A percentile compares a stretch with the other conserved stretches of the same genome.
Conservation (phyloP, 2,113 vertebrate genomes). For the Osmerus mordax region DNA sequence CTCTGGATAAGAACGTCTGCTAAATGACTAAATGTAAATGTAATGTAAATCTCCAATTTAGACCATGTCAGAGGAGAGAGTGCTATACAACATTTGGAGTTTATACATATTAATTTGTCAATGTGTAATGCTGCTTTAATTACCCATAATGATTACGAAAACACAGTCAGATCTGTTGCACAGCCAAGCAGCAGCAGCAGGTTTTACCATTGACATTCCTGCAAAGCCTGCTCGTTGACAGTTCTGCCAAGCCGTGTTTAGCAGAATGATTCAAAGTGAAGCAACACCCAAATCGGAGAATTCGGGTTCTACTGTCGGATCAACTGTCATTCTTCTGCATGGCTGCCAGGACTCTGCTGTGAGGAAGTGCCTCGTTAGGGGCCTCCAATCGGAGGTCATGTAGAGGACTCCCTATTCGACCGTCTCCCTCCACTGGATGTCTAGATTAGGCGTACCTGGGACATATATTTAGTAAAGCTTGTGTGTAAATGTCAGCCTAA, state of each 20-base stretch:
- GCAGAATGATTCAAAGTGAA: constrained; percentile 27
- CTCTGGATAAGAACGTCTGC: no score
- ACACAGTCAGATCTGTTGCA: not conserved
- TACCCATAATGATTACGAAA: constrained; percentile 25
- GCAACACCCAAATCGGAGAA: not conserved
- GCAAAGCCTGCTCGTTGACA: not conserved
- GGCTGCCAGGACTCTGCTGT: constrained; percentile 34
- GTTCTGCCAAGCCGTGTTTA: constrained; percentile 15
- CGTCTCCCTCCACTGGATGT: not conserved
- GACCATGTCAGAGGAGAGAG: constrained; percentile 25
- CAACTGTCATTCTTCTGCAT: constrained; percentile 13
- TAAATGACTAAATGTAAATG: no score
- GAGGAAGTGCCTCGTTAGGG: constrained; percentile 42
- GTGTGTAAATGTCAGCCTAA: not conserved
- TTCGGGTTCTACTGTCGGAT: not conserved
- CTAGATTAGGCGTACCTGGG: not conserved
- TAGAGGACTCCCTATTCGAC: constrained; percentile 7
- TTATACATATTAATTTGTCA: constrained; percentile 45
- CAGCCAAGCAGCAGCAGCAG: not conserved
- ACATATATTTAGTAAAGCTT: not conserved
- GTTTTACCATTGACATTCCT: not conserved
- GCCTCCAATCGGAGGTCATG: constrained; percentile 11
- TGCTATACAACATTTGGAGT: constrained; percentile 27
- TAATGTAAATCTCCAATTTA: constrained; percentile 35
- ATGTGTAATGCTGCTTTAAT: constrained; percentile 27